phyloP scores from a whole-genome alignment of 2,797 vertebrate genomes.

The Peromyscus eremicus region DNA sequence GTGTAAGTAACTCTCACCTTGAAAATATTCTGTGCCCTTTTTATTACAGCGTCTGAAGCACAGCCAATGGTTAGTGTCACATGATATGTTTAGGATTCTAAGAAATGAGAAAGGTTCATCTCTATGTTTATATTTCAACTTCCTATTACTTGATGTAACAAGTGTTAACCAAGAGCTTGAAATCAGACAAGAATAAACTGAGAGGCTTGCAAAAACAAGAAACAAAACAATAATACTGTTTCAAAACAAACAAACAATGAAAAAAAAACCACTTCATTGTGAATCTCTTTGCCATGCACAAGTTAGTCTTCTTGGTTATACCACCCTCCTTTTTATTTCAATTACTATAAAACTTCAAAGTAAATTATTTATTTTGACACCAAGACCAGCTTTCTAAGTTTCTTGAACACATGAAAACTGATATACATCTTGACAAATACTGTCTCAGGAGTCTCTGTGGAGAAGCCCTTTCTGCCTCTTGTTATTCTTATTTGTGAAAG shows the following conservation, averaged over 20 bases:
- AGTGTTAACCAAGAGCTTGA: conserved; percentile 7
- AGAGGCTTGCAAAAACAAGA: neutral
- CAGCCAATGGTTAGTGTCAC: neutral
- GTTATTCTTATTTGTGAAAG: neutral
- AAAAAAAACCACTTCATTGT: neutral
- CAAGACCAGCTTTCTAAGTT: neutral
- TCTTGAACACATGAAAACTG: neutral
- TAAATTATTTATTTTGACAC: neutral
- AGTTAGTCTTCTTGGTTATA: neutral
- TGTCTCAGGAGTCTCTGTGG: neutral
- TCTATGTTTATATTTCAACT: neutral
- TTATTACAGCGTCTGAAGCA: neutral
- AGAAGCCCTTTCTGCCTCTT: neutral
- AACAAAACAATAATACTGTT: neutral
- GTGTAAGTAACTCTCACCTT: neutral
- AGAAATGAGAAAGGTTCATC: neutral
- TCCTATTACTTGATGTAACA: neutral
- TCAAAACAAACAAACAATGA: neutral
- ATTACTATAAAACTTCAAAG: neutral
- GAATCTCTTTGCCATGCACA: neutral
- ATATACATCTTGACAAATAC: neutral
- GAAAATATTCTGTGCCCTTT: neutral
- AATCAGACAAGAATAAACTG: conserved; percentile 4
- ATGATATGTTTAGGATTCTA: neutral
- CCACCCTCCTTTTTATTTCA: neutral